Evolutionary conservation across 2,113 vertebrate genomes (phyloP), one percentile per base, ranked within the genome.

Genomic region (Ammodytes dubius): DNA sequence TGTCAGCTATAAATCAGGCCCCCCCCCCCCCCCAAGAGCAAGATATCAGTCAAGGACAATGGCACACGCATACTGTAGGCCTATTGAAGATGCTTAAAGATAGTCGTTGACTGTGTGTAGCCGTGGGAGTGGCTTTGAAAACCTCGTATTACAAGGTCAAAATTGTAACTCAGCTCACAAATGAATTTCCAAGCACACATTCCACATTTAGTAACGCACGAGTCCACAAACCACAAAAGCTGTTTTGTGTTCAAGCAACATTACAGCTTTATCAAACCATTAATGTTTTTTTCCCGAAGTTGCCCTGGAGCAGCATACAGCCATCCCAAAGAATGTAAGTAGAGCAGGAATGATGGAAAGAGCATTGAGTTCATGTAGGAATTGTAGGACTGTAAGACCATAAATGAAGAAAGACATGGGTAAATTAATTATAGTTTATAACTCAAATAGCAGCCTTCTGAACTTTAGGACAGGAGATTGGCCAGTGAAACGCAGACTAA

Each of bases 41-140:
- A 15, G 9, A 2, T 10, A 7, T 47, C 47, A 13, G 53, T 70
- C 46, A 67, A 57, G 17, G 10, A 77, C 13, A 37, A 39, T 5
- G 39, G n/a, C 17, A n/a, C 12, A 59, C 3, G 0, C 6, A 66
- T 42, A 7, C 12, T 47, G 7, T 40, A 27, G 27, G 27, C 27
- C 27, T 27, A 54, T 9, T 13, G 19, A 64, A 42, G 11, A 43
- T 39, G 6, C 8, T 19, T 59, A 67, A 11, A 47, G 53, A 40
- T 39, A 40, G 14, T 43, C 43, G 17, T 6, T 27, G 27, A 54
- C 35, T 58, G 4, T 66, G 17, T 73, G n/a, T n/a, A 4, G 49
- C 37, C 9, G 27, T 78, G 43, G 73, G 76, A 76, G 70, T 72
- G 75, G 67, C 64, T 6, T 19, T 43, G 10, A 4, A 49, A 76